Conservation (phyloP, 1,140 invertebrate genomes). For the Carcinoscorpius rotundicauda region DNA sequence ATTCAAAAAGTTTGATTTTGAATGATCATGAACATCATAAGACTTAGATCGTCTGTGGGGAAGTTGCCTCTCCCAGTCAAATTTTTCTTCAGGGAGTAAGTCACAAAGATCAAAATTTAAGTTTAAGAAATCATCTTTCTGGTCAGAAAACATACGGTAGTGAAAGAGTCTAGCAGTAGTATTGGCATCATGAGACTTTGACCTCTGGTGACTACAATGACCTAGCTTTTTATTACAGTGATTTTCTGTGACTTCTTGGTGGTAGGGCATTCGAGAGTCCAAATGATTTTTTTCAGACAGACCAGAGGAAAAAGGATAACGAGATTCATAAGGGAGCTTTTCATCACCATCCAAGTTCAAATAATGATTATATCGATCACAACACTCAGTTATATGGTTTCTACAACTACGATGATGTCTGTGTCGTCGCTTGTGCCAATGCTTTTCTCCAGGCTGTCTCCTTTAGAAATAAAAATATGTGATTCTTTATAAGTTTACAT, state of each 20-base stretch:
- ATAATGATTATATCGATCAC: slow-evolving; percentile 35
- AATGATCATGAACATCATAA: slow-evolving; percentile 24
- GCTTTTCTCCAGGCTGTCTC: no score
- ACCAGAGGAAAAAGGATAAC: no score
- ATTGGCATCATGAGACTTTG: no score
- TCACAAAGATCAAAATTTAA: slow-evolving; percentile 18
- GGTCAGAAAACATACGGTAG: neutral
- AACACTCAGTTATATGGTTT: slow-evolving; percentile 28
- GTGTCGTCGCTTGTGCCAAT: slow-evolving; percentile 22
- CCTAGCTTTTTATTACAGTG: no score
- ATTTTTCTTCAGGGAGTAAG: slow-evolving; percentile 16
- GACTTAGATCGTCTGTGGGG: slow-evolving; percentile 25
- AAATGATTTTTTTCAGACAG: no score
- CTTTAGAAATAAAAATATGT: no score
- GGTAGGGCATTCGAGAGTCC: no score
- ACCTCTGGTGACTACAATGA: no score
- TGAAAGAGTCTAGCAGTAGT: no score
- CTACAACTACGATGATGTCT: slow-evolving; percentile 15
- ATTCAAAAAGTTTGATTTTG: slow-evolving; percentile 14
- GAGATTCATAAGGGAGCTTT: no score
- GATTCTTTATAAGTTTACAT: no score
- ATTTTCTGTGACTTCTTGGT: no score
- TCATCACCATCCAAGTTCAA: slow-evolving; percentile 33
- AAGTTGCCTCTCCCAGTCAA: slow-evolving; percentile 18
- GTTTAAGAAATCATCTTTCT: slow-evolving; percentile 16